Conservation (phyloP, 2,797 vertebrate genomes). For the Cyprinodon diabolis region DNA sequence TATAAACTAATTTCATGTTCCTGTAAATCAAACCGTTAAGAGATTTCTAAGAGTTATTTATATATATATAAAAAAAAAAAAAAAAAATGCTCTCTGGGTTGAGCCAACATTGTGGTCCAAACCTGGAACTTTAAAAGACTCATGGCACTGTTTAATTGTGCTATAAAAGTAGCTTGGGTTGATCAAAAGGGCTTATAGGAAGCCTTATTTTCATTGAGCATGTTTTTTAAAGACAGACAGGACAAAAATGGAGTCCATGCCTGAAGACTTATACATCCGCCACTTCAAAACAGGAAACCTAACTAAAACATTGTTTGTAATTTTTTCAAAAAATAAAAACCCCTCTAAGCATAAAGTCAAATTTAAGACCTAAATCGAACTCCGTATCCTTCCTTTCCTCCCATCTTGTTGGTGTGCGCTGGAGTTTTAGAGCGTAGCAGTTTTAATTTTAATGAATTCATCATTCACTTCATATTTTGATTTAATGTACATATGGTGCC, state of each 20-base stretch:
- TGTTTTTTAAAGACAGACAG: background rate
- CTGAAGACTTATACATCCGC: background rate
- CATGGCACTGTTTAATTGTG: background rate
- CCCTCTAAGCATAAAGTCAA: too few species aligned
- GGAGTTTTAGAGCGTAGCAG: constrained; percentile 10
- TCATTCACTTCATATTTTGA: constrained; percentile 38
- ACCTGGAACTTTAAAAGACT: background rate
- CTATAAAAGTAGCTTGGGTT: background rate
- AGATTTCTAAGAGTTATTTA: too few species aligned
- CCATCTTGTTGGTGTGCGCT: background rate
- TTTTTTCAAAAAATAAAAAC: background rate
- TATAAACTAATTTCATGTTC: too few species aligned
- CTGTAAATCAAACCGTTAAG: too few species aligned
- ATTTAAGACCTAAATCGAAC: background rate
- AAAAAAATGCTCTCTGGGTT: background rate
- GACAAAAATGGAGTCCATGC: too few species aligned
- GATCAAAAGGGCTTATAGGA: background rate
- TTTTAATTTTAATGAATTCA: constrained; percentile 32
- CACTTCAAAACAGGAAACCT: background rate
- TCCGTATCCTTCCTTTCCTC: background rate
- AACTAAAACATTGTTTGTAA: constrained; percentile 13
- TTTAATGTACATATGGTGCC: constrained; percentile 54
- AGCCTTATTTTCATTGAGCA: background rate
- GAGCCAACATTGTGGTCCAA: background rate
- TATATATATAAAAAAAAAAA: too few species aligned